These are phyloP conservation scores for Oreochromis tanganicae DNA, from an alignment of 2,113 vertebrate genomes.

Conservation along the genomic window DNA sequence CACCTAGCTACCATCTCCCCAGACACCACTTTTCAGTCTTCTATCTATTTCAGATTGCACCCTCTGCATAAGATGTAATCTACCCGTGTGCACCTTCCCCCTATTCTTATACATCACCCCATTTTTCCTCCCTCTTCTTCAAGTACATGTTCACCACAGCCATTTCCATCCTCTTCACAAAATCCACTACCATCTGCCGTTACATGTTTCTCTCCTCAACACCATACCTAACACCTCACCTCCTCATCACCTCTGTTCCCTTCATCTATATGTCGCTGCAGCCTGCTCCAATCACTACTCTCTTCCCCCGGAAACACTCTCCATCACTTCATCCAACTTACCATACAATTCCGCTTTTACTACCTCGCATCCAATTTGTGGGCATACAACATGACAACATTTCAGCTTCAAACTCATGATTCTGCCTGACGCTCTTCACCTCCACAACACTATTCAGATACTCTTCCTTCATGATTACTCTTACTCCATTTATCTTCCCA, in stretches of 20 bases:
- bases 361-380: background rate
- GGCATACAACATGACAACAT: background rate
- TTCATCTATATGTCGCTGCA: background rate
- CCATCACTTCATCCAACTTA: background rate
- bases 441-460: background rate
- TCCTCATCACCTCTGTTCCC: background rate
- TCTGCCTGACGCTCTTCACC: background rate
- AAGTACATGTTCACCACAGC: background rate
- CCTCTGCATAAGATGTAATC: background rate
- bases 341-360: background rate
- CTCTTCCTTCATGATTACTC: background rate
- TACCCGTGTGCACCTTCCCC: background rate
- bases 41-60: background rate
- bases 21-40: background rate
- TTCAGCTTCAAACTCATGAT: background rate
- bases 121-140: background rate
- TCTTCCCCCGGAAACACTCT: background rate
- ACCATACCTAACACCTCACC: background rate
- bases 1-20: background rate
- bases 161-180: background rate
- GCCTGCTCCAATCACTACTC: background rate
- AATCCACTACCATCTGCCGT: background rate
- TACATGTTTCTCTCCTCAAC: background rate
- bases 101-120: background rate
- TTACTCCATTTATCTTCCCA: background rate